phyloP scores from a whole-genome alignment of 2,797 vertebrate genomes.

The Enteromius thamalakanensis region DNA sequence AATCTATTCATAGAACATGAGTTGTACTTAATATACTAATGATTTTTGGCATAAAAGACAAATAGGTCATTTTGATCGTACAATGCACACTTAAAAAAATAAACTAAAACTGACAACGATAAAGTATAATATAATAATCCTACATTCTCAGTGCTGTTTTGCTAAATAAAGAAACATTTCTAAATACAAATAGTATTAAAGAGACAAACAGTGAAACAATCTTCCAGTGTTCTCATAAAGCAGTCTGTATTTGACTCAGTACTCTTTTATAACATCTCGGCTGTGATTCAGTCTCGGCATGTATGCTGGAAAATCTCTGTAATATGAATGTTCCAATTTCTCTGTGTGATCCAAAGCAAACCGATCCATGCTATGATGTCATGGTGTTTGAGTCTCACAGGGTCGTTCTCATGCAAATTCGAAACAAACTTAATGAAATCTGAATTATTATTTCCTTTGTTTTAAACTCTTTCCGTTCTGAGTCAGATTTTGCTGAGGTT shows the following conservation, averaged over 20 bases:
- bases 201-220: neutral
- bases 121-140: neutral
- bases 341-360: slow-evolving; percentile 28
- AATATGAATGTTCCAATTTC: slow-evolving; percentile 31
- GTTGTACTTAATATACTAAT: neutral
- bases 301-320: slow-evolving; percentile 44
- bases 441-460: neutral
- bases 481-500: slow-evolving; percentile 7
- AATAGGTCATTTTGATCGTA: no score
- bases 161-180: neutral
- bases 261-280: slow-evolving; percentile 12
- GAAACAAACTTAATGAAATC: neutral
- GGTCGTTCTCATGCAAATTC: slow-evolving; percentile 6
- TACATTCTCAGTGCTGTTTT: neutral
- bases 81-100: neutral
- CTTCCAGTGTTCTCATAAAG: neutral
- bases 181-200: neutral
- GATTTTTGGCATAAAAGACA: neutral
- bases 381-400: neutral
- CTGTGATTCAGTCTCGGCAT: slow-evolving; percentile 14
- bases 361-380: slow-evolving; percentile 36
- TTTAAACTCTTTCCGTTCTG: neutral
- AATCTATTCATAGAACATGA: no score
- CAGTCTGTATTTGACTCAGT: neutral
- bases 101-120: neutral